A percentile compares a stretch with the other conserved stretches of the same genome.
Evolutionary conservation across 2,888 invertebrate species (phyloP).

Genomic region (Taenaris catops): DNA sequence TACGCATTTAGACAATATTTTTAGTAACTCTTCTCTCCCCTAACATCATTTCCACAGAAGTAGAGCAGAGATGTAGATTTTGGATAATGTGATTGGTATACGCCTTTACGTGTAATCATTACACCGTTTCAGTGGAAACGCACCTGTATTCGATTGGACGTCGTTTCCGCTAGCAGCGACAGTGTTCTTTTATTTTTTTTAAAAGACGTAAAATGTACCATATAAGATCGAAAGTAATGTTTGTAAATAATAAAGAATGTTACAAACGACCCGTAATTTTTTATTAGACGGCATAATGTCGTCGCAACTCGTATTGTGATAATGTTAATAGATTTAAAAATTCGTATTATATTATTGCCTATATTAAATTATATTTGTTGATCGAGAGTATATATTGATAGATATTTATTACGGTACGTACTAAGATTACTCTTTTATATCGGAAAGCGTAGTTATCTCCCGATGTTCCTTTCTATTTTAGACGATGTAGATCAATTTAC

Average conservation of each 20-base stretch:
- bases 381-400: conserved; percentile 70
- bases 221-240: conserved; percentile 34
- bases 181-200: conserved; percentile 27
- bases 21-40: no score
- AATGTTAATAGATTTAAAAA: conserved; percentile 59
- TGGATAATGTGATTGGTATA: no score
- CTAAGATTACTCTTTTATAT: conserved; percentile 55
- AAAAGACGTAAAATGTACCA: conserved; percentile 38
- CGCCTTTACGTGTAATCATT: no score
- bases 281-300: conserved; percentile 51
- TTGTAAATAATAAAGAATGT: conserved; percentile 38
- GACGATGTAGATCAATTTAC: conserved; percentile 33
- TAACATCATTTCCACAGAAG: no score
- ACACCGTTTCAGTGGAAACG: no score
- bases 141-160: no score
- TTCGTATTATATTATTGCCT: conserved; percentile 62
- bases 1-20: no score
- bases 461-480: conserved; percentile 42
- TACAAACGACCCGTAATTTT: conserved; percentile 44
- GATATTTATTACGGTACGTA: conserved; percentile 64
- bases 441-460: conserved; percentile 43
- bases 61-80: no score
- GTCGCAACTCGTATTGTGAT: conserved; percentile 63
- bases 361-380: conserved; percentile 71
- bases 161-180: conserved; percentile 20